Conservation (phyloP, 1,140 invertebrate species). For the Plutomurus gul region DNA sequence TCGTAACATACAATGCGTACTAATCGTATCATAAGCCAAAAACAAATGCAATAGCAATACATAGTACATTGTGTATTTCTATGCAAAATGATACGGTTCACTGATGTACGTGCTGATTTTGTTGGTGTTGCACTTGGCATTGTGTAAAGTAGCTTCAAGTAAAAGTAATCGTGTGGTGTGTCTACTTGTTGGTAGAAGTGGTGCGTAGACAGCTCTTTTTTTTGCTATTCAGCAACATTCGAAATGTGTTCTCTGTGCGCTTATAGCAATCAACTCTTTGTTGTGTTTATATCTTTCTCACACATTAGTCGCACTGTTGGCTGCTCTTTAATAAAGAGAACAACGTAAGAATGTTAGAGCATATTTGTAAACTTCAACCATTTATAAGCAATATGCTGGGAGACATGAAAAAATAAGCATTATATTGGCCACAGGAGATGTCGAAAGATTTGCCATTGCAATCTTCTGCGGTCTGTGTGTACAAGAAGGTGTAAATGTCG, state of each 20-base stretch:
- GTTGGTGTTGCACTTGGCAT: slow-evolving; percentile 4
- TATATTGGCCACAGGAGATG: slow-evolving; percentile 3
- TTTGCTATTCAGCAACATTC: too few species aligned
- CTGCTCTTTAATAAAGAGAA: too few species aligned
- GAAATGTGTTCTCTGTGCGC: neutral
- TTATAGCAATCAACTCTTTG: too few species aligned
- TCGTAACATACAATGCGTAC: neutral
- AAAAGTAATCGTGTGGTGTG: neutral
- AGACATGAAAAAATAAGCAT: slow-evolving; percentile 3
- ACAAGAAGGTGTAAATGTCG: neutral
- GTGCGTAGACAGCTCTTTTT: too few species aligned
- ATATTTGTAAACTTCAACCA: too few species aligned
- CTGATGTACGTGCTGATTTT: neutral
- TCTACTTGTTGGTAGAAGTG: too few species aligned
- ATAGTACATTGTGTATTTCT: neutral
- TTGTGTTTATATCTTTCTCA: too few species aligned
- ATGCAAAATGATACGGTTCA: neutral
- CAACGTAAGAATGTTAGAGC: too few species aligned
- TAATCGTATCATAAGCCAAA: neutral
- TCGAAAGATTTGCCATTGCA: slow-evolving; percentile 21
- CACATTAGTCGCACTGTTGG: too few species aligned
- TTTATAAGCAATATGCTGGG: too few species aligned
- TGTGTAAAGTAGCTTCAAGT: neutral
- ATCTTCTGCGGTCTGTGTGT: neutral
- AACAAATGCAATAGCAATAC: neutral